Evolutionary conservation across 2,888 invertebrate genomes (phyloP).

Genomic region (Dolomedes plantarius): DNA sequence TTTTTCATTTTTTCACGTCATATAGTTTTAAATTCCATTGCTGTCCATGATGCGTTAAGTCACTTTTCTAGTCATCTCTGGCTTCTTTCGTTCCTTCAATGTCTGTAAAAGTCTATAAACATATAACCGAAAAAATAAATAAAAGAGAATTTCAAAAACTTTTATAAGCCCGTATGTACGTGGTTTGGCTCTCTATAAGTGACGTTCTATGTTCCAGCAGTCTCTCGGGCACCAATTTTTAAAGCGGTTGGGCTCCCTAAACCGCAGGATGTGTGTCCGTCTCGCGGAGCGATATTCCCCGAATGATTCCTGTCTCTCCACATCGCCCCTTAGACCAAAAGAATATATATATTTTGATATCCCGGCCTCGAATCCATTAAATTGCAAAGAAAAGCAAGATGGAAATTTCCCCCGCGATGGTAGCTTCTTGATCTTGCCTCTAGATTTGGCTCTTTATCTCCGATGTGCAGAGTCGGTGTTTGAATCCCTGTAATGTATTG

Average conservation of each 20-base stretch:
- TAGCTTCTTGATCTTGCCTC: background rate
- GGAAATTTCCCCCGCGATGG: conserved; percentile 16
- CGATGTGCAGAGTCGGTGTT: background rate
- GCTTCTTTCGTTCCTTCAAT: no score
- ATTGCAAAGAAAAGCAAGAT: conserved; percentile 65
- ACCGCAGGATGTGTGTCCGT: conserved; percentile 55
- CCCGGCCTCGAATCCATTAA: conserved; percentile 59
- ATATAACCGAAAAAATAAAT: no score
- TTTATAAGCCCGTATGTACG: background rate
- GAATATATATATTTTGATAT: conserved; percentile 8
- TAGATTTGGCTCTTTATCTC: conserved; percentile 41
- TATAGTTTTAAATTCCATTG: background rate
- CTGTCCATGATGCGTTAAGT: background rate
- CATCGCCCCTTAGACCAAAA: conserved; percentile 63
- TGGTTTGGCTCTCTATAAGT: conserved; percentile 29
- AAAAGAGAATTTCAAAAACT: background rate
- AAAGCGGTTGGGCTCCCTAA: conserved; percentile 42
- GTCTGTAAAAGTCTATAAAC: no score
- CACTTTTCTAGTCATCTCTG: background rate
- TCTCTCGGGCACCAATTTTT: conserved; percentile 37
- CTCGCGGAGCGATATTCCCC: conserved; percentile 42
- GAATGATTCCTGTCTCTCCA: conserved; percentile 23
- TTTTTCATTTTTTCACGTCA: no score
- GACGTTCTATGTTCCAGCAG: conserved; percentile 55
- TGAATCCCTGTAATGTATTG: no score